Conservation (phyloP, 2,797 vertebrate species). For the Ctenochaetus hawaiiensis region DNA sequence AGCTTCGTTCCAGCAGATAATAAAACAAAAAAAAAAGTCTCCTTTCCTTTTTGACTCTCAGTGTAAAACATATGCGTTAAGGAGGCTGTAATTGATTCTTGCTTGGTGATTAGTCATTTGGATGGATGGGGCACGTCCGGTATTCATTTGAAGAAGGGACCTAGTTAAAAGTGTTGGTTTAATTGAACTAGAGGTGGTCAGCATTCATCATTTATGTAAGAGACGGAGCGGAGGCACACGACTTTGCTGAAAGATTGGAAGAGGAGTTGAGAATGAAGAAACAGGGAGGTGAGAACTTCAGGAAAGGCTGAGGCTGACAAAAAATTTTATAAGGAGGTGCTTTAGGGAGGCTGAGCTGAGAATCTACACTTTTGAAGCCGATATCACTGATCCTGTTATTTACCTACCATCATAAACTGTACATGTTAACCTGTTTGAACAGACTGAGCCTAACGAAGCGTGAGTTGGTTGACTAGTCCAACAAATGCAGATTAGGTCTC, state of each 20-base stretch:
- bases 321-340: slow-evolving; percentile 48
- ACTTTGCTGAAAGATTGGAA: slow-evolving; percentile 2
- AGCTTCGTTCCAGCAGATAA: slow-evolving; percentile 36
- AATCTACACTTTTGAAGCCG: slow-evolving; percentile 8
- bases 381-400: no score
- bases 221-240: not conserved
- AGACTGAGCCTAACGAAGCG: no score
- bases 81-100: slow-evolving; percentile 76
- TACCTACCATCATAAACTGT: no score
- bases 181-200: slow-evolving; percentile 67
- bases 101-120: slow-evolving; percentile 68
- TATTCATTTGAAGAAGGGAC: slow-evolving; percentile 46
- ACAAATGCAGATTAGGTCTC: no score
- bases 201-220: slow-evolving; percentile 58
- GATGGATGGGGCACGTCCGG: slow-evolving; percentile 61
- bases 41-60: slow-evolving; percentile 16
- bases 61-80: slow-evolving; percentile 71
- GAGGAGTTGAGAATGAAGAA: slow-evolving; percentile 15
- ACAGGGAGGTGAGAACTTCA: slow-evolving; percentile 27
- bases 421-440: no score
- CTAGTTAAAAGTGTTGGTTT: slow-evolving; percentile 71
- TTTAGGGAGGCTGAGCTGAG: slow-evolving; percentile 26
- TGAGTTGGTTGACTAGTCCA: no score
- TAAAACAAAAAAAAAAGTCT: slow-evolving; percentile 33
- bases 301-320: slow-evolving; percentile 4